Evolutionary conservation across 92 coral and sea anemone species (phyloP).

Genomic region (Parazoanthus swiftii): DNA sequence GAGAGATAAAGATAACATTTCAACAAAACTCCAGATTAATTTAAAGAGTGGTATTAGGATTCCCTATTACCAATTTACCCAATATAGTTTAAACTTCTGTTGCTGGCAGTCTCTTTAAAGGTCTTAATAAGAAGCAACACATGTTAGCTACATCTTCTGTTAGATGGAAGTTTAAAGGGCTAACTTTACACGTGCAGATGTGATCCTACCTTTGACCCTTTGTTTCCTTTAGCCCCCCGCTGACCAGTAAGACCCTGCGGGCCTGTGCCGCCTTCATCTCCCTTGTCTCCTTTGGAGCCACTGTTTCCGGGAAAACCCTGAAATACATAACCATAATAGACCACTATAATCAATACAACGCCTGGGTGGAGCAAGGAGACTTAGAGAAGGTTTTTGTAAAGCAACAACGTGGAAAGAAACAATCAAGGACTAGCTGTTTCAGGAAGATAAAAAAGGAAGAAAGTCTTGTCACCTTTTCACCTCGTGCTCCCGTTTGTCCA

Average conservation of each 20-base stretch:
- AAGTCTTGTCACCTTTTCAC: slow-evolving; percentile 31
- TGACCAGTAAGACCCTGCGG: slow-evolving; percentile 27
- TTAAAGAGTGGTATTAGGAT: neutral
- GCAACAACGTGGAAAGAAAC: neutral
- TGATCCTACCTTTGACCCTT: neutral
- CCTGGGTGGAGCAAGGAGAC: neutral
- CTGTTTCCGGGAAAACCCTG: slow-evolving; percentile 22
- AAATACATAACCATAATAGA: neutral
- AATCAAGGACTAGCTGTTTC: too few species aligned
- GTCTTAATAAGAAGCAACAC: neutral
- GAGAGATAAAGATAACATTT: too few species aligned
- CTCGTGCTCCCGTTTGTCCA: slow-evolving; percentile 7
- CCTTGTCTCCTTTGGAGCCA: slow-evolving; percentile 16
- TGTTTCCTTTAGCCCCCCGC: slow-evolving; percentile 25
- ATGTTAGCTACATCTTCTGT: neutral
- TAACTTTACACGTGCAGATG: neutral
- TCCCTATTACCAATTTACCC: neutral
- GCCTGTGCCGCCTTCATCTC: slow-evolving; percentile 20
- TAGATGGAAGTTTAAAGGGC: neutral
- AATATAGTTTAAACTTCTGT: neutral
- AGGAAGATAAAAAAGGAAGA: neutral
- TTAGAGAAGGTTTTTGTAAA: neutral
- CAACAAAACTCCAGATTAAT: neutral
- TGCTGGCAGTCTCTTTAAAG: neutral
- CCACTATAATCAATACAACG: neutral